phyloP scores from a whole-genome alignment of 2,797 vertebrate species.

The Allochrocebus solatus region DNA sequence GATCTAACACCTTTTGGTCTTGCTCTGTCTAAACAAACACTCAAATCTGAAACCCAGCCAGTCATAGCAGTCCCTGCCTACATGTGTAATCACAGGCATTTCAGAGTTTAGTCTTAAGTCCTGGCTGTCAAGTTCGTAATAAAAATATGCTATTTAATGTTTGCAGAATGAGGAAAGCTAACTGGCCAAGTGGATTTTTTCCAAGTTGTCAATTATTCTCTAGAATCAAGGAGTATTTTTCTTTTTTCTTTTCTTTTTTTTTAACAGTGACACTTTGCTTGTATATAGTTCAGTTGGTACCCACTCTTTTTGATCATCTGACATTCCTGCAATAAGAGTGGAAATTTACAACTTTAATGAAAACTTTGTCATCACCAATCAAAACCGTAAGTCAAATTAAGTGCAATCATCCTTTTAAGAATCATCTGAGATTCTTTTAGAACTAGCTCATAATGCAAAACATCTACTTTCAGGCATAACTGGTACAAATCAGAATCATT shows the following conservation, averaged over 20 bases:
- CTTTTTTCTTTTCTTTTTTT: not conserved
- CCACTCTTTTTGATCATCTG: not conserved
- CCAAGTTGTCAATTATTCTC: conserved; percentile 26
- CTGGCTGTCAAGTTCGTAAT: not conserved
- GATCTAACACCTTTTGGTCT: not conserved
- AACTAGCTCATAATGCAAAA: not conserved
- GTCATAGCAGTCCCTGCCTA: not conserved
- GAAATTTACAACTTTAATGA: not conserved
- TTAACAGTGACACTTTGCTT: not conserved
- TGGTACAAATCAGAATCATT: not conserved
- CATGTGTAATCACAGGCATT: not conserved
- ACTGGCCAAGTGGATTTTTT: conserved; percentile 4
- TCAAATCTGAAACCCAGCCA: conserved; percentile 28
- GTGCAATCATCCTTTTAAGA: conserved; percentile 10
- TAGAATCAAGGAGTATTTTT: not conserved
- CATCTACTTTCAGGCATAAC: not conserved
- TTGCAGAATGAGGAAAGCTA: conserved; percentile 33
- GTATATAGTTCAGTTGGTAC: not conserved
- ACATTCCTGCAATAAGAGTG: not conserved
- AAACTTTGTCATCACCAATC: not conserved
- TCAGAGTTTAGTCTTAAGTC: conserved; percentile 21
- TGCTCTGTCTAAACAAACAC: not conserved
- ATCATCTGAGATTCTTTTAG: not conserved
- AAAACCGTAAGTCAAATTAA: conserved; percentile 12
- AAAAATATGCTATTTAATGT: conserved; percentile 42